Base-by-base conservation (phyloP, 2,797 vertebrate genomes). In the Brotogeris chrysoptera region DNA sequence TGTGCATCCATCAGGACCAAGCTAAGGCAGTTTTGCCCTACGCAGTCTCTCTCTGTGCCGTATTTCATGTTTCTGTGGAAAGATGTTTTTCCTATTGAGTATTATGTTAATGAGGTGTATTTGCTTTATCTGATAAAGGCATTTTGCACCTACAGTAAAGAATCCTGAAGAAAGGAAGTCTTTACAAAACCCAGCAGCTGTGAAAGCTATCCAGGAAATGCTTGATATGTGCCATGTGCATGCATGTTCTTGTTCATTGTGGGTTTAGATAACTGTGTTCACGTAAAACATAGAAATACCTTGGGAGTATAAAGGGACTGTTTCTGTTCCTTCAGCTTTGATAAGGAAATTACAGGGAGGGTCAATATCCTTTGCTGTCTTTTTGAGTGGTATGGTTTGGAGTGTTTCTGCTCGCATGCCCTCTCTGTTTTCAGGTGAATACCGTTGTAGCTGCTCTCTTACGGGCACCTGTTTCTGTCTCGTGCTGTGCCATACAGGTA, bases 261-360 rank as follows among this genome's bases (percentile, higher is more conserved):
- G 74, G 10, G 10, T 90, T 92, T 66, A 84, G 60, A 4, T 53
- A 80, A 68, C n/a, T 43, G 7, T 43, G 44, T 64, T 93, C 71
- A 49, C 0, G 0, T 86, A 90, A 94, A 79, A 4, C 16, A 34
- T 2, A 78, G 79, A 92, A 88, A 85, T 46, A 65, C 16, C 77
- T 68, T 47, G 68, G 79, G 88, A 92, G 25, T 77, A 57, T 20
- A 64, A 77, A 74, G 63, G 46, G 65, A 69, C 44, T 60, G 4
- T 88, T 94, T 93, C 66, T 89, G 46, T 85, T 96, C 77, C 86
- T 89, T 78, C 60, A 59, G 79, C 70, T 92, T 96, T 91, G 50
- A 81, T 93, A 91, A 80, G 12, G 69, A 94, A 90, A 88, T 24
- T n/a, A 86, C 90, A 91, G 60, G 84, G 88, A 55, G 88, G 81